These are phyloP conservation scores for Aphelinus atriplicis DNA, from an alignment of 1,140 invertebrate genomes.

Conservation along the genomic window DNA sequence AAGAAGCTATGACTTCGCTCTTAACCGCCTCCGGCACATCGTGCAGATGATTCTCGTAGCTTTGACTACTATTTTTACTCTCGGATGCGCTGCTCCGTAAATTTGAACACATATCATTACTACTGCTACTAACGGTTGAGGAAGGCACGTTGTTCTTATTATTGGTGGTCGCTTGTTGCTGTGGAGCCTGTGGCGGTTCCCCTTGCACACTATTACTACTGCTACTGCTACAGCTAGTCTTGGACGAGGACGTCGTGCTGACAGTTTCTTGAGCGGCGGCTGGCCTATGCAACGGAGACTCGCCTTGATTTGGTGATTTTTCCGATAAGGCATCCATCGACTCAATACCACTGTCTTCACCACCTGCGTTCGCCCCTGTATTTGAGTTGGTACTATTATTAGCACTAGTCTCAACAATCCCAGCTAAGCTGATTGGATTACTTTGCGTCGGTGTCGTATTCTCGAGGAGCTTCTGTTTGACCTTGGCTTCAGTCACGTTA, in stretches of 20 bases:
- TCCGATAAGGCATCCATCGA: slow-evolving; percentile 93
- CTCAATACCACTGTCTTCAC: slow-evolving; percentile 92
- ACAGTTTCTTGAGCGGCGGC: slow-evolving; percentile 49
- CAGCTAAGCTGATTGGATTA: slow-evolving; percentile 24
- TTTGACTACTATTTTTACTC: neutral
- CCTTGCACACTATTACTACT: slow-evolving; percentile 36
- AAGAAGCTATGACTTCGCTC: neutral
- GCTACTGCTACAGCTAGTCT: neutral
- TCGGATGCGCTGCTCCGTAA: slow-evolving; percentile 35
- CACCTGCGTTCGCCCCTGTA: slow-evolving; percentile 61
- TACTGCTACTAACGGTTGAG: slow-evolving; percentile 56
- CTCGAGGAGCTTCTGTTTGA: slow-evolving; percentile 71
- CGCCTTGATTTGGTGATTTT: slow-evolving; percentile 88
- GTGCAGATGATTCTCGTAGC: slow-evolving; percentile 24
- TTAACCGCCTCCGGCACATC: neutral
- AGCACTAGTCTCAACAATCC: slow-evolving; percentile 55
- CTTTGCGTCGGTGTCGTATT: slow-evolving; percentile 49
- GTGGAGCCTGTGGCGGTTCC: slow-evolving; percentile 32
- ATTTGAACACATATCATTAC: slow-evolving; percentile 66
- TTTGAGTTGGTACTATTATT: slow-evolving; percentile 56
- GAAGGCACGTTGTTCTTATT: slow-evolving; percentile 67
- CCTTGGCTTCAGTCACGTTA: slow-evolving; percentile 70
- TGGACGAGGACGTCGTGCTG: slow-evolving; percentile 13
- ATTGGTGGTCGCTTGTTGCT: slow-evolving; percentile 49
- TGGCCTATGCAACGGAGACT: slow-evolving; percentile 67